phyloP scores from a whole-genome alignment of 1,140 invertebrate genomes.

The Doryteuthis pealeii region DNA sequence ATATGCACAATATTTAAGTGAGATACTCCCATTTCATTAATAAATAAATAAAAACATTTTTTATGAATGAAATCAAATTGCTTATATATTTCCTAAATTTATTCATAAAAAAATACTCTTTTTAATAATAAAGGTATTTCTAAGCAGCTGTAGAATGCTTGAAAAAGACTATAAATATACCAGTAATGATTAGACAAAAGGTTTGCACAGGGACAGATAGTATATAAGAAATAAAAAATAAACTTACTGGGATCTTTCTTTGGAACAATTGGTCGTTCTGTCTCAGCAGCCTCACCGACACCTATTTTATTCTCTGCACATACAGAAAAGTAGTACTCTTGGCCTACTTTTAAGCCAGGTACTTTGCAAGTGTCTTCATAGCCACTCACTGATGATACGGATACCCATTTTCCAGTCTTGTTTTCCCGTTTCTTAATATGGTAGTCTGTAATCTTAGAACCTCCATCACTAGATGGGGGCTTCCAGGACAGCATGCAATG shows the following conservation, averaged over 20 bases:
- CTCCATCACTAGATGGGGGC: constrained; percentile 87
- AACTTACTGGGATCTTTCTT: constrained; percentile 92
- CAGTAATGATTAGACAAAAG: too few relatives aligned
- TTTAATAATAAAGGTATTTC: too few relatives aligned
- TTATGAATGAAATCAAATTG: too few relatives aligned
- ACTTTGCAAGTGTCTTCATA: constrained; percentile 71
- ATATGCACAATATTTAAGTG: too few relatives aligned
- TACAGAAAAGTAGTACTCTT: constrained; percentile 94
- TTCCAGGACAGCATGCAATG: constrained; percentile 92
- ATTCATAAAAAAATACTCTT: too few relatives aligned
- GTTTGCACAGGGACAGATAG: too few relatives aligned
- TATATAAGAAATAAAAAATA: too few relatives aligned
- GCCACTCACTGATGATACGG: constrained; percentile 36
- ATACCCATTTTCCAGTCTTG: constrained; percentile 36
- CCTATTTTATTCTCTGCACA: constrained; percentile 97
- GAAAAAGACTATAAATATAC: too few relatives aligned
- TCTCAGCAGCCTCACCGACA: constrained; percentile 83
- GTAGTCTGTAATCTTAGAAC: constrained; percentile 73
- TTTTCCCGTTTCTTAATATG: constrained; percentile 54
- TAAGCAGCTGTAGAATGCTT: too few relatives aligned
- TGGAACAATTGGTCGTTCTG: constrained; percentile 79
- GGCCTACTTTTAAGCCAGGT: constrained; percentile 81
- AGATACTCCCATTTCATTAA: too few relatives aligned
- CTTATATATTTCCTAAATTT: too few relatives aligned
- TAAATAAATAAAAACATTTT: too few relatives aligned